Evolutionary conservation across 2,888 invertebrate genomes (phyloP).

Genomic region (Crioceris asparagi): DNA sequence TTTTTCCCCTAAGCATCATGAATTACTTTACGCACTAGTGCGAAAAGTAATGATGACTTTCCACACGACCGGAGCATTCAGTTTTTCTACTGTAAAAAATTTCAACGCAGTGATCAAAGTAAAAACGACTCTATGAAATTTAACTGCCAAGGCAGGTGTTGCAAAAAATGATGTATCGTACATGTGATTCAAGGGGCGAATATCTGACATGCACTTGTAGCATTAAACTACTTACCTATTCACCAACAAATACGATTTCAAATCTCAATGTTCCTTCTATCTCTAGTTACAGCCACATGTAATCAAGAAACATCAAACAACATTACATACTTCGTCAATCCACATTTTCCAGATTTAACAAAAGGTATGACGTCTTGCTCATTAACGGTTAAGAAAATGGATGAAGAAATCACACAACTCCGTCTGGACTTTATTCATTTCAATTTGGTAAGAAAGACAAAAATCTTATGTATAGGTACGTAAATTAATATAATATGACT

Average conservation of each 20-base stretch:
- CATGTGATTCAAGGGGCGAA: too few species aligned
- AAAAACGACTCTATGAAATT: too few species aligned
- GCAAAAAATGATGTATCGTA: too few species aligned
- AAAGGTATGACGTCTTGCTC: constrained; percentile 56
- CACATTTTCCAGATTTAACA: constrained; percentile 70
- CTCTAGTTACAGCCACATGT: constrained; percentile 62
- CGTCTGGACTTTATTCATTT: constrained; percentile 77
- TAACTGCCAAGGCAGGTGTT: too few species aligned
- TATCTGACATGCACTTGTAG: too few species aligned
- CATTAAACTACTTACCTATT: too few species aligned
- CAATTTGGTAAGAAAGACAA: constrained; percentile 51
- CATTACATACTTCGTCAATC: constrained; percentile 72
- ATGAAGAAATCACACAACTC: constrained; percentile 71
- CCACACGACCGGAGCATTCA: too few species aligned
- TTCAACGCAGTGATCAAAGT: too few species aligned
- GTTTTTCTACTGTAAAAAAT: too few species aligned
- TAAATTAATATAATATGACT: constrained; percentile 2
- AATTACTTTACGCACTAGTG: too few species aligned
- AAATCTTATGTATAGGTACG: constrained; percentile 3
- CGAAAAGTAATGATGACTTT: too few species aligned
- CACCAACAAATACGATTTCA: neutral
- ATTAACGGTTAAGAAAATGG: constrained; percentile 62
- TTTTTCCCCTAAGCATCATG: too few species aligned
- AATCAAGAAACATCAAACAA: constrained; percentile 63
- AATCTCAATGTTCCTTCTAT: constrained; percentile 1